A percentile compares a stretch with the other conserved stretches of the same genome.
Conservation (phyloP, 2,113 vertebrate genomes). For the Rhinopithecus roxellana region DNA sequence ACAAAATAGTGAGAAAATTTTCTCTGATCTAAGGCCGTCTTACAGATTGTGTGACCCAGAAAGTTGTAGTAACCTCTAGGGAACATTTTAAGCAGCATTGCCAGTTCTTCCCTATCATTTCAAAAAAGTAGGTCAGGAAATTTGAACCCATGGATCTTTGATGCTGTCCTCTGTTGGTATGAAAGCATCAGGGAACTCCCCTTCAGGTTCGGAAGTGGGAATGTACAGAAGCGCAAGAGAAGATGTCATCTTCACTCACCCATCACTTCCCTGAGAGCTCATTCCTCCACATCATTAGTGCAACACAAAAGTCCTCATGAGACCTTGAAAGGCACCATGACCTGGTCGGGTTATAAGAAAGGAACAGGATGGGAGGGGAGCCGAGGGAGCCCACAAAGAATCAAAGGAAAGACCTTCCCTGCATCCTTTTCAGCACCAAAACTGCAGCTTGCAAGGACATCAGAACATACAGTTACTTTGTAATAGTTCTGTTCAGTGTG, state of each 20-base stretch:
- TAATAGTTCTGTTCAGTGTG: not conserved
- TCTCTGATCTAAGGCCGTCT: not conserved
- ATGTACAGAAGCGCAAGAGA: rapidly evolving
- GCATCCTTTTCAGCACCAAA: not conserved
- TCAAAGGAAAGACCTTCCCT: not conserved
- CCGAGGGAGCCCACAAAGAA: not conserved
- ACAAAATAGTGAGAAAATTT: not conserved
- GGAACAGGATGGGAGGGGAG: rapidly evolving
- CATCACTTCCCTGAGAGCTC: not conserved
- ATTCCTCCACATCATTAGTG: not conserved
- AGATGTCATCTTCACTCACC: not conserved
- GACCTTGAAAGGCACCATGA: not conserved
- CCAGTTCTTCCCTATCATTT: not conserved
- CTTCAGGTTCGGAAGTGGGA: not conserved
- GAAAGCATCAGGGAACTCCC: rapidly evolving
- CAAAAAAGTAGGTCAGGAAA: not conserved
- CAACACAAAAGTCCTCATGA: not conserved
- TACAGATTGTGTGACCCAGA: not conserved
- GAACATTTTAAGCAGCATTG: not conserved
- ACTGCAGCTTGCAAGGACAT: not conserved
- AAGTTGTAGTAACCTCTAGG: not conserved
- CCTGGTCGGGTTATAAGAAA: not conserved
- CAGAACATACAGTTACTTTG: not conserved
- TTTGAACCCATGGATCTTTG: not conserved
- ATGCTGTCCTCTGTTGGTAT: not conserved